Base-by-base conservation (phyloP, 1,140 invertebrate genomes). In the Achroia grisella region DNA sequence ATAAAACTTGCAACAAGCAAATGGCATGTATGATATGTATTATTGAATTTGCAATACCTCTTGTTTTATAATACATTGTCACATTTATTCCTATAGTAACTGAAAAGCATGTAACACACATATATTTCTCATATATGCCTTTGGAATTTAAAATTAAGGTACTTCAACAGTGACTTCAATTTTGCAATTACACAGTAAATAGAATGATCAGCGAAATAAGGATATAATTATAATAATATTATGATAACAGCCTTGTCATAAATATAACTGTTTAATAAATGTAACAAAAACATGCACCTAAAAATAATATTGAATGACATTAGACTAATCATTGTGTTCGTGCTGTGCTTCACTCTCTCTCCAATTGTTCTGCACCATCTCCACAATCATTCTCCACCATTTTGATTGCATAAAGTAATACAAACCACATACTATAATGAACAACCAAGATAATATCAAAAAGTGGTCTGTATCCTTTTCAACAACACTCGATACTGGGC, bases 271-370 rank as follows among this genome's bases (percentile, higher is more conserved):
- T 32, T 32, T 32, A 32, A 35, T 35, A 13, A 35, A 13, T 14
- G 5, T 35, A 42, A 17, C 13, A 41, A 32, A 17, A n/a, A 42
- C 29, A 1, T 30, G 13, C 14, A 32, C 29, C 8, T 29, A 37
- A 17, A n/a, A n/a, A n/a, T n/a, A n/a, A n/a, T n/a, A n/a, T n/a
- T 58, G 56, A 45, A 41, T 32, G 43, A 46, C 45, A 17, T 34
- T 43, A 61, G 27, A 37, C 54, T 71, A 87, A 73, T 93, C 91
- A 73, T 90, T 92, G 74, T 96, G 94, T 71, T 92, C 93, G 82
- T 96, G 94, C 68, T 97, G 94, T 23, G 93, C 94, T 60, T 95
- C 94, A 8, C 94, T 94, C 84, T 97, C 96, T 43, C 93, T 88
- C 95, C 96, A 97, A 43, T 94, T 95, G 60, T 93, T 94, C 67